Evolutionary conservation across 92 coral and sea anemone species (phyloP).

Genomic region (Palythoa heliodiscus): DNA sequence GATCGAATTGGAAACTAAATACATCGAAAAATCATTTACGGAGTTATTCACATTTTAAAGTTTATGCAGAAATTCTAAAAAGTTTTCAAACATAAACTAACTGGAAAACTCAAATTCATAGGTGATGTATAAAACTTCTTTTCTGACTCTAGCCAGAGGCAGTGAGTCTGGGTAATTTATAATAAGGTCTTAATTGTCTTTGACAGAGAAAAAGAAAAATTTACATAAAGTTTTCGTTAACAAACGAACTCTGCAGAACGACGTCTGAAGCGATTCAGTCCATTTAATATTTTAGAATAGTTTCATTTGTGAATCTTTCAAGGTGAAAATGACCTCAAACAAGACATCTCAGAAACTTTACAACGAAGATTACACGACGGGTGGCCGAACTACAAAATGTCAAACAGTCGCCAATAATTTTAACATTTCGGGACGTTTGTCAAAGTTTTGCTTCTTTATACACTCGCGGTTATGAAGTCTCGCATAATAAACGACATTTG

Average conservation of each 20-base stretch:
- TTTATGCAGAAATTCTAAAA: neutral
- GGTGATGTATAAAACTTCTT: too few relatives aligned
- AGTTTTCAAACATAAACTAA: neutral
- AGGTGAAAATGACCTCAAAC: neutral
- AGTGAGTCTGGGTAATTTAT: too few relatives aligned
- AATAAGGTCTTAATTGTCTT: neutral
- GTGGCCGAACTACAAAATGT: neutral
- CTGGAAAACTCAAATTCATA: too few relatives aligned
- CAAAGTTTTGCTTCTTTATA: conserved; percentile 19
- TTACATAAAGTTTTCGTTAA: conserved; percentile 2
- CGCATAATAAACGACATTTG: neutral
- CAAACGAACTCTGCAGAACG: conserved; percentile 1
- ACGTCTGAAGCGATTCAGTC: neutral
- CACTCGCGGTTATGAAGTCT: neutral
- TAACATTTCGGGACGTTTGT: neutral
- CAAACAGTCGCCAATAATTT: neutral
- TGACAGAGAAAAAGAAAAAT: neutral
- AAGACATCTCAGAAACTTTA: neutral
- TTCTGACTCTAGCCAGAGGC: too few relatives aligned
- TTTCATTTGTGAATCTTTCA: too few relatives aligned
- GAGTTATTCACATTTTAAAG: neutral
- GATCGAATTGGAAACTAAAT: neutral
- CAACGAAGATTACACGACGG: conserved; percentile 13
- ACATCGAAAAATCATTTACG: too few relatives aligned
- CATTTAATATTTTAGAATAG: neutral